Evolutionary conservation across 2,888 invertebrate genomes (phyloP), one percentile per base, ranked within the genome.

Genomic region (Chymomyza fuscimana): DNA sequence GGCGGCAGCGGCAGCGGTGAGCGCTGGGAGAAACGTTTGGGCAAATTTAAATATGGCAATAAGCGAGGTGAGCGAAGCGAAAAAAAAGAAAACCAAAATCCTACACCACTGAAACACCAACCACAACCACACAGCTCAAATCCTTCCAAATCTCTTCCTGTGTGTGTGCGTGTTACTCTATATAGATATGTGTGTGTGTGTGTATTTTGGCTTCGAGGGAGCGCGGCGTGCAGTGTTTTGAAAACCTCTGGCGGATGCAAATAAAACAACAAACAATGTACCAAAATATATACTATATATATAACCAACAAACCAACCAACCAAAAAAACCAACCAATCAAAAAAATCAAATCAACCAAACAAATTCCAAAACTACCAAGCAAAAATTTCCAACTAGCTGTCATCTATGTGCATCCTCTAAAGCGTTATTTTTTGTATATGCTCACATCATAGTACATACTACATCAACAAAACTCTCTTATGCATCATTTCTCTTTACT

Each of bases 41-140:
- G 90, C 68, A 92, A 93, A 90, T 91, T 93, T 67, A 93, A 93
- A 83, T 92, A 93, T 81, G 92, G 75, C 73, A 91, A 92, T 76
- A 91, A 93, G 81, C 93, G 93, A 93, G 93, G 93, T 93, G 89
- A 89, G 87, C 83, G 40, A 12, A 46, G 40, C 10, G 40, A 46
- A 10, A 12, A 4, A 46, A 10, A 63, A 40, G 22, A 60, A 22
- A 51, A 54, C 9, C 61, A 29, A 12, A 46, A 16, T 22, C 62
- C 40, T 63, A 16, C 16, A 64, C 56, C 54, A 58, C 61, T 40
- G 65, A 65, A 67, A 54, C 67, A 72, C 51, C 68, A 19, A 40
- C 58, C 59, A 65, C 16, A 61, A 25, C 25, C 25, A 19, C 15
- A 50, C 59, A 59, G 25, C 68, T 61, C 69, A 61, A 54, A 54